Percentiles rank a stretch among this genome's conserved stretches.
Evolutionary conservation across 2,797 vertebrate genomes (phyloP).

Genomic region (Sebastiscus tertius): DNA sequence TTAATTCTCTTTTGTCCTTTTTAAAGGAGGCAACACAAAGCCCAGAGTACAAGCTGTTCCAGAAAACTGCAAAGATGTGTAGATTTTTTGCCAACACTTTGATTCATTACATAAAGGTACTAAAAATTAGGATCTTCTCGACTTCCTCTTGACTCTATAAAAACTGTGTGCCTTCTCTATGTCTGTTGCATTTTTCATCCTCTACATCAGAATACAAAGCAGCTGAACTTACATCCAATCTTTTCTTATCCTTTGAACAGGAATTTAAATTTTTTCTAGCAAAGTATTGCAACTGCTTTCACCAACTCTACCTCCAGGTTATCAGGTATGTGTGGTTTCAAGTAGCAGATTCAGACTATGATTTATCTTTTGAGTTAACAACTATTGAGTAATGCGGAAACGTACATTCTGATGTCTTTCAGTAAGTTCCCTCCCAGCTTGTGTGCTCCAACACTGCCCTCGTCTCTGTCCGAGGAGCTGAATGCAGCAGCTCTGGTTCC

Average conservation of each 20-base stretch:
- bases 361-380: not conserved
- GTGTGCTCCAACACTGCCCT: constrained; percentile 76
- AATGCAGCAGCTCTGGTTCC: constrained; percentile 84
- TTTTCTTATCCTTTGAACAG: constrained; percentile 69
- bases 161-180: not conserved
- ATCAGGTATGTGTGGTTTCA: constrained; percentile 82
- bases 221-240: not conserved
- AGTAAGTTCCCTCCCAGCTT: constrained; percentile 92
- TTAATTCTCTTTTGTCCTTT: constrained; percentile 17
- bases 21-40: constrained; percentile 85
- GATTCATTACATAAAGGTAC: constrained; percentile 95
- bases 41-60: constrained; percentile 88
- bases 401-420: constrained; percentile 24
- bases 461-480: constrained; percentile 86
- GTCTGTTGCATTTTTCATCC: not conserved
- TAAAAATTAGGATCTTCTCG: not conserved
- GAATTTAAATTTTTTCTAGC: constrained; percentile 90
- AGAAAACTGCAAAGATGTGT: constrained; percentile 93
- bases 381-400: not conserved
- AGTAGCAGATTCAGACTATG: not conserved
- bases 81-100: constrained; percentile 96
- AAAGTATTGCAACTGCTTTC: constrained; percentile 83
- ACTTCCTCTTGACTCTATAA: not conserved
- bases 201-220: not conserved
- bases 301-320: constrained; percentile 91